These are phyloP conservation scores for Poecilia wingei DNA, from an alignment of 2,797 vertebrate genomes.

Conservation along the genomic window DNA sequence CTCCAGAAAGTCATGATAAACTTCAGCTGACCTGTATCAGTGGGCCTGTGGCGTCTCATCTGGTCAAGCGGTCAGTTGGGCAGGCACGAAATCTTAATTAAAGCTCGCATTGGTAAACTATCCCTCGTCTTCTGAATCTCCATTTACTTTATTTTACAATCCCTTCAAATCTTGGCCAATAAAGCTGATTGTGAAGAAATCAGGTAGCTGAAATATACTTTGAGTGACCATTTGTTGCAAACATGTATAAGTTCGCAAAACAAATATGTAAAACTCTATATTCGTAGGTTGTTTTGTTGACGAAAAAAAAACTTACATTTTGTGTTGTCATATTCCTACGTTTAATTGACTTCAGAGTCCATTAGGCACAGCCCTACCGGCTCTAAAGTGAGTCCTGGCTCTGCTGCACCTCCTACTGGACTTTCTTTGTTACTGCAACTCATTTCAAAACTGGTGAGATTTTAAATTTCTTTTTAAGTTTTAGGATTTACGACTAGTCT, in stretches of 20 bases:
- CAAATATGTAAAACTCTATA: too few species aligned
- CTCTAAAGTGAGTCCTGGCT: neutral
- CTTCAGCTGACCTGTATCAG: neutral
- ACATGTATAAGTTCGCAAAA: neutral
- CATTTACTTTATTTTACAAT: neutral
- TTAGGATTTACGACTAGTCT: neutral
- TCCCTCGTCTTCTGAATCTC: neutral
- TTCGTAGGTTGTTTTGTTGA: too few species aligned
- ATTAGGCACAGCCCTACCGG: too few species aligned
- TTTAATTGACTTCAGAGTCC: too few species aligned
- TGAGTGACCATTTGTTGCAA: neutral
- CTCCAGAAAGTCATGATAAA: neutral
- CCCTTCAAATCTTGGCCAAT: neutral
- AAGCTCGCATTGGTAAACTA: neutral
- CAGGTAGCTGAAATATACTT: neutral
- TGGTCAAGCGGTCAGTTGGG: neutral
- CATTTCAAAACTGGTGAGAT: neutral
- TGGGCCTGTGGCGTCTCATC: neutral
- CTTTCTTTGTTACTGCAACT: slow-evolving; percentile 27
- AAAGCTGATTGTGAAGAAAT: neutral
- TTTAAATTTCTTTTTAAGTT: neutral
- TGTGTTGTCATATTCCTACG: too few species aligned
- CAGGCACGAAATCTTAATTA: neutral
- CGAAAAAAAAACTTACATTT: too few species aligned
- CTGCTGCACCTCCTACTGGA: slow-evolving; percentile 46